Conservation (phyloP, 2,113 vertebrate genomes). For the Callospermophilus lateralis region DNA sequence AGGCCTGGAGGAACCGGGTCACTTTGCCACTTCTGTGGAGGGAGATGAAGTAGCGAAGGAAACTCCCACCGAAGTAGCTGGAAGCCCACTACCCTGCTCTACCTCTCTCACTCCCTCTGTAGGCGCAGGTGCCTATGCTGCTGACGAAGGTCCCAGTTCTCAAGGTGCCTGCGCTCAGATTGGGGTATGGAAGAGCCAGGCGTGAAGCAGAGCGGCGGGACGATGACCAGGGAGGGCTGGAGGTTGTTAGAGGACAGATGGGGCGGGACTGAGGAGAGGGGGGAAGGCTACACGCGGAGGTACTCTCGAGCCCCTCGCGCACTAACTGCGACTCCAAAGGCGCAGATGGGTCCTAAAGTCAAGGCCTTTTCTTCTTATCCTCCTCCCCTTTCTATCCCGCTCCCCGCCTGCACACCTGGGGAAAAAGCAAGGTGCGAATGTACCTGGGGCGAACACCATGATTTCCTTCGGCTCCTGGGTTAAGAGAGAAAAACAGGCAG, state of each 20-base stretch:
- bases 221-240: neutral
- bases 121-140: neutral
- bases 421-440: slow-evolving; percentile 49
- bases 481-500: neutral
- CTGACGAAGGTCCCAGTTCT: slow-evolving; percentile 1
- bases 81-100: neutral
- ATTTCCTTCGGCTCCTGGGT: slow-evolving; percentile 65
- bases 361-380: slow-evolving; percentile 26
- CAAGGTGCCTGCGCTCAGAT: neutral
- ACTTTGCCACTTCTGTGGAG: neutral
- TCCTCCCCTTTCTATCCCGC: neutral
- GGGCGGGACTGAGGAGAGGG: neutral
- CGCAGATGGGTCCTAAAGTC: neutral
- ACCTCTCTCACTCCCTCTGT: neutral
- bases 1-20: neutral
- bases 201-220: neutral
- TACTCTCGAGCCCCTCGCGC: neutral
- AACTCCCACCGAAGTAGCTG: neutral
- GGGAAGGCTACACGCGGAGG: neutral
- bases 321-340: neutral
- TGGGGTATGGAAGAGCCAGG: neutral
- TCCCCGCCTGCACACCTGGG: neutral
- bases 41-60: neutral
- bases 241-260: slow-evolving; percentile 8
- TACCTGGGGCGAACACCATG: slow-evolving; percentile 92